Evolutionary conservation across 2,888 invertebrate genomes (phyloP).

Genomic region (Hybos culiciformis): DNA sequence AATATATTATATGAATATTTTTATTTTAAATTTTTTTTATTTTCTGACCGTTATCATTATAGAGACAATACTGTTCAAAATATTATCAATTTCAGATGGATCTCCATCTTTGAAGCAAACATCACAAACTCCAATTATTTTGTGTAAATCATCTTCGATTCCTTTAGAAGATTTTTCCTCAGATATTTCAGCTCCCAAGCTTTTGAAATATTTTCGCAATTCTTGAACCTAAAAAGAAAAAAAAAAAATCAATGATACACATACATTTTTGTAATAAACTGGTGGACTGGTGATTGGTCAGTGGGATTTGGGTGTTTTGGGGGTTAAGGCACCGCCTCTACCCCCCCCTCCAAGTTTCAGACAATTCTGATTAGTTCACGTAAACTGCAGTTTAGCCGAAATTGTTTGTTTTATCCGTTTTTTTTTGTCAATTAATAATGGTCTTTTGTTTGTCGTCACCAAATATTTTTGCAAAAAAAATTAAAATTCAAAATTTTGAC

Average conservation of each 20-base stretch:
- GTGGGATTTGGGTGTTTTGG: neutral
- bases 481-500: too few relatives aligned
- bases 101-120: slow-evolving; percentile 79
- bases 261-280: slow-evolving; percentile 17
- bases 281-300: too few relatives aligned
- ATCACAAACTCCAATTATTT: slow-evolving; percentile 89
- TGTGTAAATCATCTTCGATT: slow-evolving; percentile 83
- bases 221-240: slow-evolving; percentile 56
- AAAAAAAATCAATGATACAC: too few relatives aligned
- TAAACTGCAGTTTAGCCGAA: too few relatives aligned
- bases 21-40: neutral
- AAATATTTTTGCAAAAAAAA: too few relatives aligned
- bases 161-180: slow-evolving; percentile 82
- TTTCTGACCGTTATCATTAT: slow-evolving; percentile 71
- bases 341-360: too few relatives aligned
- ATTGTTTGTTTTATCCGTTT: too few relatives aligned
- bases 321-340: too few relatives aligned
- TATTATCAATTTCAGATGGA: slow-evolving; percentile 79
- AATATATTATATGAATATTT: neutral
- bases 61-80: slow-evolving; percentile 91
- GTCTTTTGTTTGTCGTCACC: too few relatives aligned
- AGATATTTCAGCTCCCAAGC: slow-evolving; percentile 86
- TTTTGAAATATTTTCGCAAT: slow-evolving; percentile 77
- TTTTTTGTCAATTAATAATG: too few relatives aligned
- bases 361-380: too few relatives aligned